Conservation (phyloP, 2,888 invertebrate genomes). For the Xanthorhoe spadicearia region DNA sequence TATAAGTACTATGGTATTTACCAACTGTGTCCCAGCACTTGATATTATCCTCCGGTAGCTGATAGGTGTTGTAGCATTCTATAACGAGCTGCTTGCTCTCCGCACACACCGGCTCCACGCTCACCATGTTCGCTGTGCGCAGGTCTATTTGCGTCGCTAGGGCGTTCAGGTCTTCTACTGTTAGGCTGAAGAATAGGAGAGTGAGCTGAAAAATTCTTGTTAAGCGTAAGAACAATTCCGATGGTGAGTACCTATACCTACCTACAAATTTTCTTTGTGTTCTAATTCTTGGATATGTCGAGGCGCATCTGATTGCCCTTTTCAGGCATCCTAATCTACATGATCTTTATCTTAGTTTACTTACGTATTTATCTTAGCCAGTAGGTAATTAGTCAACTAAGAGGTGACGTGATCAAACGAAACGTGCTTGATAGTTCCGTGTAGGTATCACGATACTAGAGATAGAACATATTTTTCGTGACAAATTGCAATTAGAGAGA, state of each 20-base stretch:
- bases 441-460: background rate
- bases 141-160: constrained; percentile 66
- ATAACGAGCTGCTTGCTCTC: constrained; percentile 63
- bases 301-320: background rate
- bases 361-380: background rate
- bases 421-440: constrained; percentile 1
- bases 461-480: background rate
- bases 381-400: background rate
- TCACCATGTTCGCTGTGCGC: constrained; percentile 68
- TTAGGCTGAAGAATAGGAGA: constrained; percentile 57
- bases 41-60: constrained; percentile 50
- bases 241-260: no score
- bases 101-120: constrained; percentile 67
- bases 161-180: constrained; percentile 64
- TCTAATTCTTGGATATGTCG: background rate
- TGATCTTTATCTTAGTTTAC: background rate
- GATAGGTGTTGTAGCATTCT: constrained; percentile 61
- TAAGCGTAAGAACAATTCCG: background rate
- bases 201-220: background rate
- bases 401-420: background rate
- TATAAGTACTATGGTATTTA: constrained; percentile 40
- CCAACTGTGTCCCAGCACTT: constrained; percentile 70
- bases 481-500: background rate
- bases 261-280: no score
- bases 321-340: background rate